Evolutionary conservation across 2,113 vertebrate genomes (phyloP), one percentile per base, ranked within the genome.

Genomic region (Cygnus atratus): DNA sequence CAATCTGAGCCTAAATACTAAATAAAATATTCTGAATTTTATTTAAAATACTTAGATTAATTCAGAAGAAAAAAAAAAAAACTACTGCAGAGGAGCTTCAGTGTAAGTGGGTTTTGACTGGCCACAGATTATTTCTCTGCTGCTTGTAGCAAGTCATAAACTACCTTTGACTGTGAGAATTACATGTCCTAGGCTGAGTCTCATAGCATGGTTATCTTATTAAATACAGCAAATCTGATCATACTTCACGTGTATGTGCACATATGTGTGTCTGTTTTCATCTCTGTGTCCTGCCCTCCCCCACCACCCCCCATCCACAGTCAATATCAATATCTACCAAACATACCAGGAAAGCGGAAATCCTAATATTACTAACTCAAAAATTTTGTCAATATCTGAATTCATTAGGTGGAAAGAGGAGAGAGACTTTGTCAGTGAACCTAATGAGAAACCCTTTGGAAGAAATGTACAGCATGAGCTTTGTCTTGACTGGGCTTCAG

Each of bases 351-450:
- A 16, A 65, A 57, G 8, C 25, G 46, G 70, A 88, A 80, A 59
- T 52, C 35, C 43, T 0, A 0, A 0, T 41, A 5, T 54, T 62
- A 48, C 4, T 29, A 84, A 26, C 5, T 62, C 39, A 66, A 1
- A 77, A 29, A 50, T 83, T 41, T 44, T 65, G 3, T 39, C 24
- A 77, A 66, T 88, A 88, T 54, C 1, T 0, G 8, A 80, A 46
- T 72, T 76, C 9, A 10, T 76, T 33, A n/a, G 26, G 3, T 57
- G 25, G 68, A 88, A 71, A 73, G 21, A 57, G 9, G 25, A 71
- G 16, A 79, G 9, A 33, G 9, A 3, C 6, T 63, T 91, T 84
- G 7, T 20, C 54, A 78, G 24, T 44, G 41, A 81, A 48, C 2
- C 4, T 67, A 62, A 59, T 44, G 57, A 68, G 21, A 79, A 19